Evolutionary conservation across 1,140 invertebrate genomes (phyloP), one percentile per base, ranked within the genome.

Genomic region (Diorhabda carinulata): DNA sequence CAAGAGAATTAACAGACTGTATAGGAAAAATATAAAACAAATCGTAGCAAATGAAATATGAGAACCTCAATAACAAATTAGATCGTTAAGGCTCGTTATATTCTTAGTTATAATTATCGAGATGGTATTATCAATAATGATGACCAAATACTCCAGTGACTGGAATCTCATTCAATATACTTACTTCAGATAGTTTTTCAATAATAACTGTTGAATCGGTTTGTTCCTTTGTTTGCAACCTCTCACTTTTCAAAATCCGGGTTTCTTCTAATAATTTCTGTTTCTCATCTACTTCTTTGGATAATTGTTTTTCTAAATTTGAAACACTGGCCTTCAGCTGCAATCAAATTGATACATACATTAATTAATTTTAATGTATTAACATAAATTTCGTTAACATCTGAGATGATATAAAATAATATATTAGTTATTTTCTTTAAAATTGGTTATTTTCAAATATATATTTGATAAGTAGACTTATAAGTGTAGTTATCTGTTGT

Each of bases 161-260:
- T 52, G 47, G 47, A 5, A 9, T 52, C 9, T 52, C 47, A 52
- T 52, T 52, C 47, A 9, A 52, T 2, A 52, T 52, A 74, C 73
- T 60, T 68, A 74, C 73, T 57, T 74, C 70, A 7, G 73, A 68
- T 8, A 74, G 57, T 64, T 66, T 74, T 66, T 74, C 73, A 65
- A 74, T 70, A 25, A 64, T 72, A 6, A 68, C 43, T 9, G 65
- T 74, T 4, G 70, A 61, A 66, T 74, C 70, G 6, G 64, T 41
- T 10, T 67, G 70, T 3, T 47, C 40, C 7, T 40, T 41, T 52
- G 65, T 62, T 6, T n/a, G 56, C 43, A 57, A 42, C 8, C 45
- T 56, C 47, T 68, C 25, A 47, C 61, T 70, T 25, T 52, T 52
- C 43, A 61, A 7, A 43, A 43, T 42, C 7, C 60, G 60, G 40